Percentiles rank a stretch among this genome's conserved stretches.
Conservation (phyloP, 92 coral and sea anemone species). For the Montipora capitata region DNA sequence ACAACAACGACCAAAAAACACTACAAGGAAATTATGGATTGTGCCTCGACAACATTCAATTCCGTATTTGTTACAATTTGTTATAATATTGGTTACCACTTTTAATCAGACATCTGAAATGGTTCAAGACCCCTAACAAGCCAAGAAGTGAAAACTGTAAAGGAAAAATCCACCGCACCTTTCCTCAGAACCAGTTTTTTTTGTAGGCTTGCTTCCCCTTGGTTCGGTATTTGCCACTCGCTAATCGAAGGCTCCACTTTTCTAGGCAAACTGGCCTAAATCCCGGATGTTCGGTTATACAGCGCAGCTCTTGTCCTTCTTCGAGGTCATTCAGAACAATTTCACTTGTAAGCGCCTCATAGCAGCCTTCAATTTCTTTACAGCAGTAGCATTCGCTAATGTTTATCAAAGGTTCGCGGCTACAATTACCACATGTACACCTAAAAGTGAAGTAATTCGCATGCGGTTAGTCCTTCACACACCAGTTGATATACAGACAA, state of each 20-base stretch:
- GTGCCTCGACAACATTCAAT: too few species aligned
- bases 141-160: neutral
- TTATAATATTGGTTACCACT: neutral
- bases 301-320: slow-evolving; percentile 33
- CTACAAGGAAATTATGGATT: too few species aligned
- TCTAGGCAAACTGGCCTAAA: slow-evolving; percentile 62
- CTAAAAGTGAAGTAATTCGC: neutral
- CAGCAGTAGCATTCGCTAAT: slow-evolving; percentile 64
- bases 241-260: slow-evolving; percentile 68
- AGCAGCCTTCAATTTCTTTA: slow-evolving; percentile 61
- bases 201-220: slow-evolving; percentile 46
- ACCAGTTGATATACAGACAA: neutral
- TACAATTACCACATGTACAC: neutral
- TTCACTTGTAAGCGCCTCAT: slow-evolving; percentile 49
- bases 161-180: slow-evolving; percentile 6
- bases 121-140: neutral
- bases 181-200: slow-evolving; percentile 71
- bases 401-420: slow-evolving; percentile 34
- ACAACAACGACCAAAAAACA: too few species aligned
- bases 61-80: too few species aligned
- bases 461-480: too few species aligned
- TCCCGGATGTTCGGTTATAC: slow-evolving; percentile 66
- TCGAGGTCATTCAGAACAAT: slow-evolving; percentile 21
- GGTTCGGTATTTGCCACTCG: slow-evolving; percentile 60
- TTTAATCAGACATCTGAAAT: neutral